phyloP scores from a whole-genome alignment of 35 echinoderm and acorn worm species.

The Holothuria glaberrima region DNA sequence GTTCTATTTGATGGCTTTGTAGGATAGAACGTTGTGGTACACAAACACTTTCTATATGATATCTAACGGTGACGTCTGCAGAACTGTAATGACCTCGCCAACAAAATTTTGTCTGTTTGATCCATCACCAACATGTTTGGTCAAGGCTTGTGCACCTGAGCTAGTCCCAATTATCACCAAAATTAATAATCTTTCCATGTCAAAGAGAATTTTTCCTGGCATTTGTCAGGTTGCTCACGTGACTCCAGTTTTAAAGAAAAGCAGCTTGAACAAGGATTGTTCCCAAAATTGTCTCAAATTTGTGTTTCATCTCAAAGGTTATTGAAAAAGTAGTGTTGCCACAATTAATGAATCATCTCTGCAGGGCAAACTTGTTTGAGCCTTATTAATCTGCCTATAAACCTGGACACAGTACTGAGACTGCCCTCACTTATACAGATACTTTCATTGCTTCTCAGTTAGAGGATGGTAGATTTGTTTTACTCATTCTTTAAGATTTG shows the following conservation, averaged over 20 bases:
- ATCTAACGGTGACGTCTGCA: neutral
- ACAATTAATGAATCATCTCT: neutral
- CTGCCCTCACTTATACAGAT: neutral
- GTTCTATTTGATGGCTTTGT: too few species aligned
- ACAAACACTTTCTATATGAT: conserved; percentile 29
- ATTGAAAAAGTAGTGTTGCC: neutral
- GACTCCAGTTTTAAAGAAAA: conserved; percentile 63
- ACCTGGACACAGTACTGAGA: conserved; percentile 8
- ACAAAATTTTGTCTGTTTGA: conserved; percentile 58
- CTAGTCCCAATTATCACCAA: conserved; percentile 47
- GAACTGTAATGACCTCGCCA: conserved; percentile 22
- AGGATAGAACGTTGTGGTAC: too few species aligned
- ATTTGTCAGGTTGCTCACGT: conserved; percentile 54
- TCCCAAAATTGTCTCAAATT: conserved; percentile 41
- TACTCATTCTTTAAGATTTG: neutral
- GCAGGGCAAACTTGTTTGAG: neutral
- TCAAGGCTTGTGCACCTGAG: conserved; percentile 52
- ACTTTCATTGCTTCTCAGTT: neutral
- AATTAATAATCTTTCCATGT: conserved; percentile 59
- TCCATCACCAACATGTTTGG: conserved; percentile 31
- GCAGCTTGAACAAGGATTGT: conserved; percentile 34
- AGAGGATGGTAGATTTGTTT: neutral
- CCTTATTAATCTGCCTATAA: neutral
- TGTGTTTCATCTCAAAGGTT: neutral
- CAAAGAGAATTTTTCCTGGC: conserved; percentile 55